Base-by-base conservation (phyloP, 2,888 invertebrate species). In the Troides oblongomaculatus region DNA sequence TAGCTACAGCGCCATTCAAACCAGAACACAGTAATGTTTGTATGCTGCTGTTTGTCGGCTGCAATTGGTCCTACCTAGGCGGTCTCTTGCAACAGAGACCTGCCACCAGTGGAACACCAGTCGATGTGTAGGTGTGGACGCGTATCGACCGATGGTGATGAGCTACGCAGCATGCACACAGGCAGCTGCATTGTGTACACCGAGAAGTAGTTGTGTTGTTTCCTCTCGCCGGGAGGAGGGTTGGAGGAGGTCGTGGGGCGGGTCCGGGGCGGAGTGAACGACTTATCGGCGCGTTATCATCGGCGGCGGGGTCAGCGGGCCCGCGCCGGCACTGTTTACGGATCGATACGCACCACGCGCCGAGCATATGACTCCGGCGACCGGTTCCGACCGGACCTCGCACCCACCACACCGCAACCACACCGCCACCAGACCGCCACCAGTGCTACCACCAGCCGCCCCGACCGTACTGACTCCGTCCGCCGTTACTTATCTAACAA, bases 251-350 rank as follows among this genome's bases (percentile, higher is more conserved):
- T 50, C 8, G 18, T 2, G 53, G 39, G 39, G 25, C 58, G 36
- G n/a, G 53, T n/a, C 21, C 1, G 36, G 46, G 23, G 58, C 58
- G 53, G 39, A 63, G 53, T 64, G 64, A 61, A 46, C 59, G 58
- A 69, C 53, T 64, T 69, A 69, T 69, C 69, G 25, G 56, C 18
- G 30, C 36, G 69, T 64, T 69, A 69, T 69, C 64, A 69, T 62
- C 6, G 69, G 56, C 61, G 69, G 56, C 61, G 69, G 61, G 69
- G 69, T 69, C 69, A 64, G 43, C 53, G 36, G 68, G 60, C 62
- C 39, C 66, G 60, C 60, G 43, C n/a, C 57, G 68, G 39, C 58
- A 43, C 58, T 64, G 60, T 60, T 61, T 60, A 60, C 68, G 2
- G 63, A 69, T 69, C 64, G 61, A 69, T 68, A 68, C 64, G 17